Evolutionary conservation across 2,113 vertebrate species (phyloP).

Genomic region (Nibea albiflora): DNA sequence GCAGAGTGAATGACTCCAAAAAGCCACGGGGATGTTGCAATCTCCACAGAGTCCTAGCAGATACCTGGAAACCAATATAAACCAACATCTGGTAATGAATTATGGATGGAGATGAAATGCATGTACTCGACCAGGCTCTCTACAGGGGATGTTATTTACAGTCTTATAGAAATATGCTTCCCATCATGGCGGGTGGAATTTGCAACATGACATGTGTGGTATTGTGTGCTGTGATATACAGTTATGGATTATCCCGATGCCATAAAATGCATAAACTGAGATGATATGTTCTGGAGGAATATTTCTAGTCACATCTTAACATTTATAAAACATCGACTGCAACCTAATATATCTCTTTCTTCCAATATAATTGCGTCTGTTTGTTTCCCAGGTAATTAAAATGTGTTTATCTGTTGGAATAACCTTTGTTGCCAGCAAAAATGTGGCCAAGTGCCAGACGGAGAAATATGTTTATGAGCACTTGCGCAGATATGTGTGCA

Average conservation of each 20-base stretch:
- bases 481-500: constrained; percentile 12
- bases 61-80: constrained; percentile 73
- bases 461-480: constrained; percentile 31
- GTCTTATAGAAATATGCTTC: constrained; percentile 56
- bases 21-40: constrained; percentile 60
- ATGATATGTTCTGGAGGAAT: constrained; percentile 14
- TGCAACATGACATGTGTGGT: constrained; percentile 23
- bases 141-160: constrained; percentile 69
- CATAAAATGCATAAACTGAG: constrained; percentile 43
- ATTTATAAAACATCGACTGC: constrained; percentile 23
- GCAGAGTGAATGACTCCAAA: constrained; percentile 60
- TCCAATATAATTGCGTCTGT: background rate
- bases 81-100: constrained; percentile 76
- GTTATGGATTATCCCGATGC: constrained; percentile 41
- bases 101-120: constrained; percentile 73
- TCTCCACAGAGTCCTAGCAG: constrained; percentile 57
- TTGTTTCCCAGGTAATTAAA: constrained; percentile 67
- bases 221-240: constrained; percentile 46
- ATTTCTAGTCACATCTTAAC: constrained; percentile 17
- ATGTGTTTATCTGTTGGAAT: constrained; percentile 63
- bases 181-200: constrained; percentile 43
- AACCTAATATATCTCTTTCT: background rate
- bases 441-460: constrained; percentile 3
- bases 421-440: constrained; percentile 63
- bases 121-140: constrained; percentile 58